Evolutionary conservation across 2,797 vertebrate species (phyloP).

Genomic region (Rhabdophis nuchalis): DNA sequence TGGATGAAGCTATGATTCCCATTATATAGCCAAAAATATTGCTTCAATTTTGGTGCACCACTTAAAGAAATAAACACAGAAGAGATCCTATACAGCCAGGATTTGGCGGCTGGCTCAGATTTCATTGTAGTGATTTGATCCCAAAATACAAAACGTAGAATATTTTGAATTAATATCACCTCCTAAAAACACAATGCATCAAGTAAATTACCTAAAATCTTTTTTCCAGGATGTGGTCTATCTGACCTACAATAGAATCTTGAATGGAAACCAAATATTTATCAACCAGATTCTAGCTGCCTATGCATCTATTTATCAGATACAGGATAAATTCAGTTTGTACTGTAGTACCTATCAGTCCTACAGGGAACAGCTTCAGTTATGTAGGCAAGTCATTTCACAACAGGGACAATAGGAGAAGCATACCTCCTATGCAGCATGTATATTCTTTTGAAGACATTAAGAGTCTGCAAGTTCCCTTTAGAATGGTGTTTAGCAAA

Average conservation of each 20-base stretch:
- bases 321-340: background rate
- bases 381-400: background rate
- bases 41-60: background rate
- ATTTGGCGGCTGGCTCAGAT: background rate
- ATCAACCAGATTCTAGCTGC: background rate
- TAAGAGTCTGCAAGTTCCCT: background rate
- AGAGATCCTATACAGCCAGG: background rate
- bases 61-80: constrained; percentile 10
- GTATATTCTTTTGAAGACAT: background rate
- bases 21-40: background rate
- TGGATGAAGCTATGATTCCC: background rate
- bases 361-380: background rate
- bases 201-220: background rate
- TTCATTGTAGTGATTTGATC: constrained; percentile 2
- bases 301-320: background rate
- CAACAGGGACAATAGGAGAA: background rate
- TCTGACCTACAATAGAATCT: background rate
- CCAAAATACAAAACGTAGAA: background rate
- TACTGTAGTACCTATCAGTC: background rate
- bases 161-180: background rate
- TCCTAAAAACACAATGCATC: background rate
- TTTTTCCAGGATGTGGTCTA: background rate
- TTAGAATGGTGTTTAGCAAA: background rate
- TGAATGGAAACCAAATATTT: background rate
- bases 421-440: background rate